Base-by-base conservation (phyloP, 2,797 vertebrate species). In the Typhlichthys subterraneus region DNA sequence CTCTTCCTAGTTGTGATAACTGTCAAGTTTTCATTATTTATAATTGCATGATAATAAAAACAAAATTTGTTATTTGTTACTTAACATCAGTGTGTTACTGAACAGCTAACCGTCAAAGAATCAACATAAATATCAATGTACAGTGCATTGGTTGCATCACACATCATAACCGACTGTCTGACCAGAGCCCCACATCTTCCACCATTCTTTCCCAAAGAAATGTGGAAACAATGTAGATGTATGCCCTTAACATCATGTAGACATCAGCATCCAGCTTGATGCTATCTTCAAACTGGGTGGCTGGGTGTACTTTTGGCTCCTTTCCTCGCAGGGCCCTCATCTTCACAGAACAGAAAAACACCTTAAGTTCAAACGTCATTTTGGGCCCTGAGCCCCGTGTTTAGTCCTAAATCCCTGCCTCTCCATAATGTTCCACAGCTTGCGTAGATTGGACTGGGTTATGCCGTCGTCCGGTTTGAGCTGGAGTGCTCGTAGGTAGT, bases 341-440 rank as follows among this genome's bases (percentile, higher is more conserved):
- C 58, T 23, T 45, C 29, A 9, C 4, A 2, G 6, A 31, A 42
- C 38, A 42, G 15, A 15, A 15, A 29, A 59, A 53, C 45, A 48
- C 48, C 0, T 45, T 15, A 2, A 15, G 56, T 61, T 85, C 70
- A 83, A 51, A 69, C 45, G 14, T 76, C 47, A 19, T 3, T 77
- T 58, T 65, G 74, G 54, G 31, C 45, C 50, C 76, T 73, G 56
- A 65, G 83, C 57, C 58, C 81, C 0, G 13, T 57, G 62, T 64
- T 70, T 80, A 56, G 83, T 96, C 91, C 92, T 90, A 83, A 98
- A 87, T 62, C 96, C 97, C 91, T 98, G 97, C 71, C 96, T 95
- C 82, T 98, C 96, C 96, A 99, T 99, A 85, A 99, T 98, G 89
- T 99, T 99, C 96, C 97, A 97, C 65, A 99, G 89, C 83, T 99